phyloP scores from a whole-genome alignment of 2,113 vertebrate genomes.

The Bos indicus region DNA sequence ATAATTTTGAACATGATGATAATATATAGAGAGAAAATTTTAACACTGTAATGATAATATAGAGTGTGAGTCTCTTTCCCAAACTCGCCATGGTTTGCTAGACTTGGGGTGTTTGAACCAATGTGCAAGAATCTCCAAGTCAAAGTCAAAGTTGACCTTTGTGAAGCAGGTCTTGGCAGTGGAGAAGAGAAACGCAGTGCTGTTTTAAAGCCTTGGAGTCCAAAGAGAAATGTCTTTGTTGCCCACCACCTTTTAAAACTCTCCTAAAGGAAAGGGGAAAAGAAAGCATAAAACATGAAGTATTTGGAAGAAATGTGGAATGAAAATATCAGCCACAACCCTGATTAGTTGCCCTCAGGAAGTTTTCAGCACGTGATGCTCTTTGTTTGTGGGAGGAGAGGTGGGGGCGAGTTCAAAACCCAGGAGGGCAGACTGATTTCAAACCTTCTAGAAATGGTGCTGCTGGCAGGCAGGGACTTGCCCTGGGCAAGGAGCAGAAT shows the following conservation, averaged over 20 bases:
- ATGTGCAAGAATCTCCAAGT: background rate
- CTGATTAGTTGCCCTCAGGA: background rate
- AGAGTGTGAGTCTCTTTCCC: background rate
- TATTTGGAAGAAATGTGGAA: background rate
- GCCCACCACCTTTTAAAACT: background rate
- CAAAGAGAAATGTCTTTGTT: background rate
- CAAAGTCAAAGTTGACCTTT: background rate
- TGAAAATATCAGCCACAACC: background rate
- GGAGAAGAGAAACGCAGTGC: background rate
- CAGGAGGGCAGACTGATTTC: too few species aligned
- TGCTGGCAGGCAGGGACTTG: background rate
- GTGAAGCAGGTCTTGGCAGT: background rate
- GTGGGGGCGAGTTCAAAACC: background rate
- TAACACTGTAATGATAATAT: background rate
- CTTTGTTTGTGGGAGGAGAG: background rate
- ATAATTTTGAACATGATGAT: background rate
- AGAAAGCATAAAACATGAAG: background rate
- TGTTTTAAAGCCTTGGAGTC: background rate
- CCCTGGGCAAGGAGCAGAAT: background rate
- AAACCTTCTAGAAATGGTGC: accelerated
- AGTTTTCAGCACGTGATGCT: background rate
- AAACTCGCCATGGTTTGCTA: background rate
- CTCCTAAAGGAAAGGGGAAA: background rate
- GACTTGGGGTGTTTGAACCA: background rate
- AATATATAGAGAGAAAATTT: background rate